phyloP scores from a whole-genome alignment of 2,113 vertebrate genomes.

The Gadus macrocephalus region DNA sequence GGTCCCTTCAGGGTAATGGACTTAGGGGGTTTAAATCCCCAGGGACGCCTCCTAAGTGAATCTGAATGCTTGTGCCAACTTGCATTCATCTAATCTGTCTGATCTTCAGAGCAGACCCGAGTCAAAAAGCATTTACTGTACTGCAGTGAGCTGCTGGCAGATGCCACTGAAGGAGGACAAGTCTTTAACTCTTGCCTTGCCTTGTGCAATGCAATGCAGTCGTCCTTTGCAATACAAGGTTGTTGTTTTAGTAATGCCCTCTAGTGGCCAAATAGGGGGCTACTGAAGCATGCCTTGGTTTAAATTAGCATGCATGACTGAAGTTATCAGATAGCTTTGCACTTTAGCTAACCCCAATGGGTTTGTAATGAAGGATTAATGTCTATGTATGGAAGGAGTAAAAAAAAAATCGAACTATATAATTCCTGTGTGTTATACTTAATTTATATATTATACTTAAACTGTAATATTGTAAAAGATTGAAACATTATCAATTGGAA shows the following conservation, averaged over 20 bases:
- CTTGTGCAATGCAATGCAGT: not conserved
- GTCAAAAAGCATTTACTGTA: not conserved
- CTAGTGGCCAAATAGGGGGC: not conserved
- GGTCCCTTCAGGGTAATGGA: slow-evolving; percentile 42
- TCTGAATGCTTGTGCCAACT: slow-evolving; percentile 49
- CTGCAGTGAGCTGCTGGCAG: slow-evolving; percentile 5
- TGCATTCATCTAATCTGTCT: slow-evolving; percentile 60
- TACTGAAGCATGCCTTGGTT: no score
- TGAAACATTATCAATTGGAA: no score
- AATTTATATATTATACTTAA: no score
- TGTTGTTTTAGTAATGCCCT: not conserved
- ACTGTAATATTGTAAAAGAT: no score
- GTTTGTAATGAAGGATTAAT: no score
- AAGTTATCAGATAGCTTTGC: no score
- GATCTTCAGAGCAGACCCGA: slow-evolving; percentile 36
- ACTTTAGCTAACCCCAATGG: no score
- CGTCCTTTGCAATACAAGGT: no score
- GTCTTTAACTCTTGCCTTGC: not conserved
- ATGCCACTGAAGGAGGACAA: not conserved
- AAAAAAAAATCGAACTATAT: no score
- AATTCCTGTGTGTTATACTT: no score
- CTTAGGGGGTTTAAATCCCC: slow-evolving; percentile 51
- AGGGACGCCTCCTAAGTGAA: slow-evolving; percentile 47
- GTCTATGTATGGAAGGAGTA: no score
- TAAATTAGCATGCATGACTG: no score